Conservation (phyloP, 2,113 vertebrate genomes). For the Accipiter cooperii region DNA sequence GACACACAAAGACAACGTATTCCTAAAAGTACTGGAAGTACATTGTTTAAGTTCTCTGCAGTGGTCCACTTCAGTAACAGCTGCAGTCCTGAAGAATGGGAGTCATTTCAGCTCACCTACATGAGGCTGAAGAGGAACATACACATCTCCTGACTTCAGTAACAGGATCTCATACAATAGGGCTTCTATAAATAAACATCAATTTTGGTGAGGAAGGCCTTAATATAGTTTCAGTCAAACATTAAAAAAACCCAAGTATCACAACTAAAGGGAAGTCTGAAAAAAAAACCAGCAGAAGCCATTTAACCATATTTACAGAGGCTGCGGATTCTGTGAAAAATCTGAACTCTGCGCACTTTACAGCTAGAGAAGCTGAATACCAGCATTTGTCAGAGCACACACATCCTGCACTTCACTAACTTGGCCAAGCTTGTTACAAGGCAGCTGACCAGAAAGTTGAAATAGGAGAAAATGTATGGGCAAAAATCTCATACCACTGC, state of each 20-base stretch:
- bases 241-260: not conserved
- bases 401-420: not conserved
- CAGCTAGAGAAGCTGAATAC: not conserved
- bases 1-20: rapidly evolving
- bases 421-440: not conserved
- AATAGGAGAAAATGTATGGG: not conserved
- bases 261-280: not conserved
- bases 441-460: not conserved
- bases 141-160: not conserved
- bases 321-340: not conserved
- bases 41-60: not conserved
- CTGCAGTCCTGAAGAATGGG: not conserved
- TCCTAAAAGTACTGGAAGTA: not conserved
- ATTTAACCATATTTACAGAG: not conserved
- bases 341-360: not conserved
- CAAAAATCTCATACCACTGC: not conserved
- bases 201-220: not conserved
- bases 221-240: not conserved
- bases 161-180: not conserved
- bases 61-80: not conserved
- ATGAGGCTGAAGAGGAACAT: not conserved
- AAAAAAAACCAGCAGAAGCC: not conserved
- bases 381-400: not conserved
- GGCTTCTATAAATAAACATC: not conserved
- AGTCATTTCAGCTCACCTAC: not conserved